A percentile compares a stretch with the other conserved stretches of the same genome.
Evolutionary conservation across 2,113 vertebrate species (phyloP).

Genomic region (Entelurus aequoreus): DNA sequence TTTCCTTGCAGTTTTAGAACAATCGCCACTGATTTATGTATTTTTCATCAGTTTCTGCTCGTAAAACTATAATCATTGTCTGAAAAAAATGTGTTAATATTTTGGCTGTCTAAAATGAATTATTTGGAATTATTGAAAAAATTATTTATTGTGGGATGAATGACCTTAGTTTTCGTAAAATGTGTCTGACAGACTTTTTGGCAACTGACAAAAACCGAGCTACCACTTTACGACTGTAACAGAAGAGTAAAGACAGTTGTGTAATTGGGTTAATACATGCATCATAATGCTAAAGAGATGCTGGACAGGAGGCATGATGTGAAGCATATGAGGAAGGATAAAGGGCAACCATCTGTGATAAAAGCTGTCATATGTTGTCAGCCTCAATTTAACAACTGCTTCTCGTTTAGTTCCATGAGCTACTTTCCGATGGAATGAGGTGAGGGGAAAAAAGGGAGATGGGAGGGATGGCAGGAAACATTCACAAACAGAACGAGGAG

Average conservation of each 20-base stretch:
- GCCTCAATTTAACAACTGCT: slow-evolving; percentile 16
- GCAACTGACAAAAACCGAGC: too few species aligned
- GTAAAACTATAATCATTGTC: too few species aligned
- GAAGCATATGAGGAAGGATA: slow-evolving; percentile 16
- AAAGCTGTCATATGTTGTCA: slow-evolving; percentile 10
- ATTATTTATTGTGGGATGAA: too few species aligned
- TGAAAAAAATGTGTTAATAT: too few species aligned
- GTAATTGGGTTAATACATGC: slow-evolving; percentile 30
- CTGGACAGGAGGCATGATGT: slow-evolving; percentile 5
- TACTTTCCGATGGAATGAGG: slow-evolving; percentile 1
- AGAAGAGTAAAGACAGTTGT: slow-evolving; percentile 1
- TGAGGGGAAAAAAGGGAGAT: background rate
- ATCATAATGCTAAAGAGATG: slow-evolving; percentile 9
- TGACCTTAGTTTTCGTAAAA: too few species aligned
- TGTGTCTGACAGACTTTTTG: too few species aligned
- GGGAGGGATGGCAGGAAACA: slow-evolving; percentile 40
- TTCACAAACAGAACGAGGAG: slow-evolving; percentile 56
- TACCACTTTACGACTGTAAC: background rate
- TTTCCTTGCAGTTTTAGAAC: too few species aligned
- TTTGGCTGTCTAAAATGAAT: too few species aligned
- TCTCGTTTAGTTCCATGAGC: slow-evolving; percentile 17
- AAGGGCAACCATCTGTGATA: slow-evolving; percentile 26
- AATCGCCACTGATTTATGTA: too few species aligned
- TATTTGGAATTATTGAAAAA: too few species aligned
- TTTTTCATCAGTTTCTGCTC: too few species aligned